A percentile compares a stretch with the other conserved stretches of the same genome.
phyloP scores from a whole-genome alignment of 2,888 invertebrate species.

The Pseudoips prasinana region DNA sequence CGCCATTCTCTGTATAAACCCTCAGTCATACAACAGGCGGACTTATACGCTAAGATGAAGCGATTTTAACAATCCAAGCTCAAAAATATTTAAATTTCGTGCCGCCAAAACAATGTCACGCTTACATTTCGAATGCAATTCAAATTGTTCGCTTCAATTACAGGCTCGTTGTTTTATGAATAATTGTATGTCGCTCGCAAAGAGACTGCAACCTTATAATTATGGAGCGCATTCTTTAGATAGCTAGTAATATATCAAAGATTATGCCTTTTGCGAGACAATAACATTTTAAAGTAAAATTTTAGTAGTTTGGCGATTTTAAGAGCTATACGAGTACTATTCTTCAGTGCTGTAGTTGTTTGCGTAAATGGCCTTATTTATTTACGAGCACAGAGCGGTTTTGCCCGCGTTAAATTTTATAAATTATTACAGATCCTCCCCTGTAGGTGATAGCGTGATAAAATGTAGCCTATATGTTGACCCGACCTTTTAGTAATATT shows the following conservation, averaged over 20 bases:
- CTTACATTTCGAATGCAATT: not conserved
- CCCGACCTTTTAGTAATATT: too few relatives aligned
- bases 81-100: not conserved
- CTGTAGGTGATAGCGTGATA: too few relatives aligned
- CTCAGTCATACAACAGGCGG: constrained; percentile 8
- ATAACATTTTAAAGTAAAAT: constrained; percentile 69
- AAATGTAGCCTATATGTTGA: too few relatives aligned
- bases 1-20: constrained; percentile 7
- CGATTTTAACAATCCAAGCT: not conserved
- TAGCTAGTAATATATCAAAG: constrained; percentile 48
- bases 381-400: too few relatives aligned
- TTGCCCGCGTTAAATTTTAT: too few relatives aligned
- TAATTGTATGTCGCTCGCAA: constrained; percentile 9
- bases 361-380: too few relatives aligned
- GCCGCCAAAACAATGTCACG: not conserved
- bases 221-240: constrained; percentile 35
- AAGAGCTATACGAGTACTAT: constrained; percentile 14
- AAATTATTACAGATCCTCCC: too few relatives aligned
- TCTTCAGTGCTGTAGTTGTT: too few relatives aligned
- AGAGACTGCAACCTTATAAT: constrained; percentile 25
- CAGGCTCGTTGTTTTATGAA: constrained; percentile 2
- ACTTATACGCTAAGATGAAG: not conserved
- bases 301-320: constrained; percentile 32
- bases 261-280: constrained; percentile 52
- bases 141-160: not conserved